Base-by-base conservation (phyloP, 2,113 vertebrate genomes). In the Oostethus manadensis region DNA sequence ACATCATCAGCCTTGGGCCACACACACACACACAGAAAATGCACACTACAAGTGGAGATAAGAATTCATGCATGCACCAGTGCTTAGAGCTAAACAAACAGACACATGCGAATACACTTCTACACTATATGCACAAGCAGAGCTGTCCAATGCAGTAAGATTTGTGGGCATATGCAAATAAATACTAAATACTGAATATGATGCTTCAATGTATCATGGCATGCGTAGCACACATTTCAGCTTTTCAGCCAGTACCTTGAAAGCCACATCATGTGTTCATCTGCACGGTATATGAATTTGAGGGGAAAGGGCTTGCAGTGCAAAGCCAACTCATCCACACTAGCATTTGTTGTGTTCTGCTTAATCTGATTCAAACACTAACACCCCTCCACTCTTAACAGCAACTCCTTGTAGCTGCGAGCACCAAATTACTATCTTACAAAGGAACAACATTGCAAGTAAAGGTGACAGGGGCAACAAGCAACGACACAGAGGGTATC, bases 311-410 rank as follows among this genome's bases (percentile, higher is more conserved):
- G 73, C 72, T 84, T 84, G 77, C 64, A 67, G 63, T 57, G 76
- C 70, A 73, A 81, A 83, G 67, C 74, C 63, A 82, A 76, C 74
- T 81, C 79, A 82, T 81, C 73, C 76, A 78, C 64, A 79, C 70
- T 67, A 79, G 78, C 72, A 56, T 83, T 87, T 87, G 80, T 82
- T 82, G 77, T 81, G 78, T 78, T 78, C 71, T 43, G 59, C 74
- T 68, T 83, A 83, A 81, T 83, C 80, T 77, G 77, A 83, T 84
- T 85, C 81, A 80, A 64, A 74, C 61, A 73, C 74, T 70, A 79
- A 29, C 26, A 29, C 26, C 26, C 80, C 76, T 73, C 56, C 78
- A 58, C 66, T 58, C 67, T 74, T n/a, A 78, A 77, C 76, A 78
- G 68, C 65, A 69, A 71, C 68, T 64, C 35, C 56, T 57, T 1